Evolutionary conservation across 2,888 invertebrate species (phyloP), one percentile per base, ranked within the genome.

Genomic region (Polyommatus icarus): DNA sequence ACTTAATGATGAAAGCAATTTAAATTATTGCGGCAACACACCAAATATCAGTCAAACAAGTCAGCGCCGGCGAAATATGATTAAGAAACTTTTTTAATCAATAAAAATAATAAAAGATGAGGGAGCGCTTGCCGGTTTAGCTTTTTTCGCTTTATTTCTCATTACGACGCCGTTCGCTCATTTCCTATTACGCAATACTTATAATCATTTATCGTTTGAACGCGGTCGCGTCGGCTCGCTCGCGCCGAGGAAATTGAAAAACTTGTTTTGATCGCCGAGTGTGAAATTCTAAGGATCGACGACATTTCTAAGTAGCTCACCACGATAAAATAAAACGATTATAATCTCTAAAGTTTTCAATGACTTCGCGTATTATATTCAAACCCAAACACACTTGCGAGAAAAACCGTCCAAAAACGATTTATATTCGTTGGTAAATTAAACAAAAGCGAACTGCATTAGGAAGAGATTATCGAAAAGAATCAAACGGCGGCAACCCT

Each of bases 151-250:
- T 84, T 88, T 89, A 87, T 91, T 89, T 89, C 90, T 90, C 91
- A 91, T 90, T 90, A 90, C 87, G 80, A 81, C 83, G 85, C 83
- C 87, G 82, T 80, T 85, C 85, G 84, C 86, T 86, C 87, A 89
- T 88, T 90, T 89, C 88, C 89, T 88, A 85, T 89, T 88, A 87
- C 91, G 88, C 90, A 89, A 90, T 88, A 90, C 88, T 91, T 91
- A 89, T 91, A 92, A 93, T 93, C 91, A 90, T 89, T 91, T 90
- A 91, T 84, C 92, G 93, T 93, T 93, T 93, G 93, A 92, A 89
- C 86, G 87, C 87, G 85, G 54, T 54, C 54, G 54, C 46, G 85
- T 85, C 84, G 83, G 80, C 78, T 83, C 78, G 80, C 79, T 81
- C 80, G 80, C 86, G 85, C 86, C 85, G 82, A 86, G 91, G 90